Percentiles rank a stretch among this genome's conserved stretches.
phyloP scores from a whole-genome alignment of 2,113 vertebrate genomes.

The Sterrhoptilus dennistouni region DNA sequence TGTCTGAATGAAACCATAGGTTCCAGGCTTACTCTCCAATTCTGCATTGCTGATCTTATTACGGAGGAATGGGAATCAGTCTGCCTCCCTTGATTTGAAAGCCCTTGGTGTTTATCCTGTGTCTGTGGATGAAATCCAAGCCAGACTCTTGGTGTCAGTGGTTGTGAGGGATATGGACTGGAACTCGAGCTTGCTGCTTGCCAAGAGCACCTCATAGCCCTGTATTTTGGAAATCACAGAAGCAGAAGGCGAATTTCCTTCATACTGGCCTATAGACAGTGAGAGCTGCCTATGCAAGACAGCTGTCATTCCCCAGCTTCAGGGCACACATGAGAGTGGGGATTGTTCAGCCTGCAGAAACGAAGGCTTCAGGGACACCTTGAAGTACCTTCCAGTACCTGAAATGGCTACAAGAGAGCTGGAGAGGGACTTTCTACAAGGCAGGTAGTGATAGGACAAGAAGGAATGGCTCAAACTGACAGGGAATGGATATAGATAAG shows the following conservation, averaged over 20 bases:
- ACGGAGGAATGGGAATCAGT: background rate
- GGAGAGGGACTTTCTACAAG: background rate
- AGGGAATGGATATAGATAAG: no score
- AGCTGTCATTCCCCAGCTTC: background rate
- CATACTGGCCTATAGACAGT: background rate
- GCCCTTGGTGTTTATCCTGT: background rate
- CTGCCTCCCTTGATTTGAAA: background rate
- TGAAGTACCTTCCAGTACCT: background rate
- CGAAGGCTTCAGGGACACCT: background rate
- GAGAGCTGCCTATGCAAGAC: background rate
- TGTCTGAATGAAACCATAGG: background rate
- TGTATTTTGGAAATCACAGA: background rate
- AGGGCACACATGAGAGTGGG: background rate
- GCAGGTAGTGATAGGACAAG: background rate
- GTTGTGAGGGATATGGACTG: background rate
- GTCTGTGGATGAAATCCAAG: background rate
- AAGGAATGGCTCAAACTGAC: fast-evolving
- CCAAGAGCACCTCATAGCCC: background rate
- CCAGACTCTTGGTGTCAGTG: background rate
- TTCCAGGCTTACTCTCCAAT: background rate
- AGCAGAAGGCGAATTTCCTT: background rate
- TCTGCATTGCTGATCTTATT: background rate
- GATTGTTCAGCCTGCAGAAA: background rate
- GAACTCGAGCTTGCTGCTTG: background rate
- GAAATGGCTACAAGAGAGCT: background rate